A percentile compares a stretch with the other conserved stretches of the same genome.
phyloP scores from a whole-genome alignment of 2,113 vertebrate species.

The Oryzias woworae region DNA sequence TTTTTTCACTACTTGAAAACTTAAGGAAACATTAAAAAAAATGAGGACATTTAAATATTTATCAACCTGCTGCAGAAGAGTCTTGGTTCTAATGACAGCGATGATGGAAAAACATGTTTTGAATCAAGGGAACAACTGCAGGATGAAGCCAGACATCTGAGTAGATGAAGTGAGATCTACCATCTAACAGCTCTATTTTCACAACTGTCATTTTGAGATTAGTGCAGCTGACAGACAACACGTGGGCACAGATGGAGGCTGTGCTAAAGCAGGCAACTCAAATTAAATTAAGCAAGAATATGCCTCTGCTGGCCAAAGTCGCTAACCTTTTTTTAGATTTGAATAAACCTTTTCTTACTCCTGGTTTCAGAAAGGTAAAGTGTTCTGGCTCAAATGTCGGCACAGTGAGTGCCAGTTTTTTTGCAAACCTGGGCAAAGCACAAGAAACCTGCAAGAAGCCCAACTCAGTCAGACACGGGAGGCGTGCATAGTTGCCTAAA shows the following conservation, averaged over 20 bases:
- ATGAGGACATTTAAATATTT: neutral
- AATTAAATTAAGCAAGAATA: slow-evolving; percentile 2
- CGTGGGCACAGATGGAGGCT: slow-evolving; percentile 49
- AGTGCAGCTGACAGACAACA: slow-evolving; percentile 55
- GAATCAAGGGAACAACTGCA: slow-evolving; percentile 63
- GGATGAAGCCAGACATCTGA: slow-evolving; percentile 40
- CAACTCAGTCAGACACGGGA: slow-evolving; percentile 17
- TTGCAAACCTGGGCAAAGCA: slow-evolving; percentile 25
- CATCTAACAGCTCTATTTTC: slow-evolving; percentile 50
- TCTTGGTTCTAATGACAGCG: slow-evolving; percentile 12
- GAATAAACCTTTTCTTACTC: neutral
- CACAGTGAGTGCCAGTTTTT: neutral
- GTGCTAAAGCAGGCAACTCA: slow-evolving; percentile 36
- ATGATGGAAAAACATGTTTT: slow-evolving; percentile 44
- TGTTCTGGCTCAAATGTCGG: no score
- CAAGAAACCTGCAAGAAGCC: slow-evolving; percentile 8
- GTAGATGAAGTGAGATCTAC: slow-evolving; percentile 18
- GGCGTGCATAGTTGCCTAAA: slow-evolving; percentile 13
- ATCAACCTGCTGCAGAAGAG: slow-evolving; percentile 7
- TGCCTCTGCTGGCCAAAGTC: slow-evolving; percentile 6
- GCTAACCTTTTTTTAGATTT: slow-evolving; percentile 14
- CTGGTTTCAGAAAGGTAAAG: no score
- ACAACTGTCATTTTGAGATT: slow-evolving; percentile 66
- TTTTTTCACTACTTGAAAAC: no score
- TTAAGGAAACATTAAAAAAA: neutral